Conservation (phyloP, 2,797 vertebrate genomes). For the Pagetopsis macropterus region DNA sequence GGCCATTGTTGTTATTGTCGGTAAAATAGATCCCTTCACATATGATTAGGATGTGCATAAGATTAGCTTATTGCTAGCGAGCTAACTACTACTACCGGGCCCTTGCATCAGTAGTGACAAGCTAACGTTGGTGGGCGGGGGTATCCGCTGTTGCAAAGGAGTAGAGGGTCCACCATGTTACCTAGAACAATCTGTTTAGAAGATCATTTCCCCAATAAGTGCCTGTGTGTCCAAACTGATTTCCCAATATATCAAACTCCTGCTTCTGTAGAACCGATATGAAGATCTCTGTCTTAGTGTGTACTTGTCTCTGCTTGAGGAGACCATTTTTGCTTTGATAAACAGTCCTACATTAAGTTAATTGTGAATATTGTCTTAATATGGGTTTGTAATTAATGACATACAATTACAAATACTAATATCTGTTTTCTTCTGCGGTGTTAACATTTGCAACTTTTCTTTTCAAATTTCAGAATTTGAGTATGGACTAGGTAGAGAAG, state of each 20-base stretch:
- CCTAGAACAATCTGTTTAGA: neutral
- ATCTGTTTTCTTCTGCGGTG: no score
- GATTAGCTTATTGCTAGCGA: neutral
- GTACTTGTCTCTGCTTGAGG: constrained; percentile 1
- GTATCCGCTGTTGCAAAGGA: constrained; percentile 20
- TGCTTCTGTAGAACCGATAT: neutral
- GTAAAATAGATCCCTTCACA: neutral
- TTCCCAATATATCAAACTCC: neutral
- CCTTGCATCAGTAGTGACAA: neutral
- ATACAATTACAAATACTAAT: no score
- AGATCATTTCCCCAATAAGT: neutral
- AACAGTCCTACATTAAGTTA: neutral
- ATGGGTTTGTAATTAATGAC: neutral
- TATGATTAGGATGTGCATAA: neutral
- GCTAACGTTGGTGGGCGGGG: constrained; percentile 44
- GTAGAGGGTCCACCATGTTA: neutral
- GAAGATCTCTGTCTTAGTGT: neutral
- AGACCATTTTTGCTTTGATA: constrained; percentile 4
- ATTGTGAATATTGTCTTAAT: neutral
- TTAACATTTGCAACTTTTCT: no score
- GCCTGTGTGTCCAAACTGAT: neutral
- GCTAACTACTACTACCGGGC: constrained; percentile 22
- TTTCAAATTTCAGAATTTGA: no score
- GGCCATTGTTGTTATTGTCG: neutral
- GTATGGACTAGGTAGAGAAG: no score